Conservation (phyloP, 2,888 invertebrate species). For the Plagiodera versicolora region DNA sequence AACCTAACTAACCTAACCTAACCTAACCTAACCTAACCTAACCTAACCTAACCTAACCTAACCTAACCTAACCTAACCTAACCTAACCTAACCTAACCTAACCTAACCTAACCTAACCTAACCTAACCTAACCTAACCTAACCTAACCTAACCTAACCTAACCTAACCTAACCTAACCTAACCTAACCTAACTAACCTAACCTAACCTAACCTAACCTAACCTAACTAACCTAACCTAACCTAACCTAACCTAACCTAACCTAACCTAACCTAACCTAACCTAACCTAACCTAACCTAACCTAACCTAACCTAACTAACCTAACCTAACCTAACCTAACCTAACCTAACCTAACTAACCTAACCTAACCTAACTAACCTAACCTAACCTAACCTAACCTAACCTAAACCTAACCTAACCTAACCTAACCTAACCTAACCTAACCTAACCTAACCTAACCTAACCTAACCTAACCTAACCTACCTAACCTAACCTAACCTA, state of each 20-base stretch:
- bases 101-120: slow-evolving; percentile 9
- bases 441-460: slow-evolving; percentile 29
- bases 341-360: slow-evolving; percentile 26
- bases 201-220: slow-evolving; percentile 15
- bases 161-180: slow-evolving; percentile 30
- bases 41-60: slow-evolving; percentile 23
- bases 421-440: slow-evolving; percentile 30
- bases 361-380: slow-evolving; percentile 30
- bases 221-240: slow-evolving; percentile 22
- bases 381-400: slow-evolving; percentile 29
- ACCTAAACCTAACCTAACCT: too few relatives aligned
- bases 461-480: slow-evolving; percentile 32
- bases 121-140: background rate
- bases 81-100: slow-evolving; percentile 29
- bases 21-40: slow-evolving; percentile 28
- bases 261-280: slow-evolving; percentile 24
- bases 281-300: slow-evolving; percentile 20
- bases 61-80: slow-evolving; percentile 27
- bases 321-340: slow-evolving; percentile 25
- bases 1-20: slow-evolving; percentile 26
- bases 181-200: slow-evolving; percentile 27
- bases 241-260: slow-evolving; percentile 21
- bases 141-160: slow-evolving; percentile 4
- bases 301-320: slow-evolving; percentile 18
- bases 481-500: too few relatives aligned